Evolutionary conservation across 2,113 vertebrate species (phyloP).

Genomic region (Strix uralensis): DNA sequence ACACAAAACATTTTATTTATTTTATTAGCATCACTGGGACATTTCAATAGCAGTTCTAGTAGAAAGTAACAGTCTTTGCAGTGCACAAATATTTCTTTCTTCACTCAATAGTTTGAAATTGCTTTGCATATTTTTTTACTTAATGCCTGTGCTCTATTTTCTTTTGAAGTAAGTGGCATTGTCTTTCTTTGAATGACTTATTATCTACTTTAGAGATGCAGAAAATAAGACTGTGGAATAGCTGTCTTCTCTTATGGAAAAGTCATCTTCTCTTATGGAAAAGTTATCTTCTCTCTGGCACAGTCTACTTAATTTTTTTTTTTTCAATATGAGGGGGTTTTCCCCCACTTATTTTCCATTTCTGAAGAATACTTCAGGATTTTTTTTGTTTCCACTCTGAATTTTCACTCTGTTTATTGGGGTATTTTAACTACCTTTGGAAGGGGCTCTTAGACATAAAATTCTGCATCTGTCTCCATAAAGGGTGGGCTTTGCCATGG

Average conservation of each 20-base stretch:
- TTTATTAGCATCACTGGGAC: neutral
- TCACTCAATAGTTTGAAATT: neutral
- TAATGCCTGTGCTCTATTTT: neutral
- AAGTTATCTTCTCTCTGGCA: neutral
- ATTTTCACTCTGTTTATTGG: neutral
- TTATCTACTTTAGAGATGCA: neutral
- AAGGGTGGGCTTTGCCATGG: neutral
- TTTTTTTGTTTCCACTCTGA: neutral
- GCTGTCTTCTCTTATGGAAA: no score
- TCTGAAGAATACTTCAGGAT: neutral
- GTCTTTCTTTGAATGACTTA: neutral
- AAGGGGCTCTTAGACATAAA: neutral
- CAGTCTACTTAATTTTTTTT: neutral
- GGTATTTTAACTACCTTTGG: neutral
- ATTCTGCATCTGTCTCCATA: neutral
- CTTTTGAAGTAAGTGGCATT: neutral
- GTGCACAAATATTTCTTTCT: neutral
- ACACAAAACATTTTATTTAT: neutral
- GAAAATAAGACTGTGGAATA: neutral
- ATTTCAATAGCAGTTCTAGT: neutral
- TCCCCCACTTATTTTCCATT: neutral
- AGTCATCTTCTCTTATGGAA: neutral
- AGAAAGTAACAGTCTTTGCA: neutral
- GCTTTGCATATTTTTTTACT: neutral
- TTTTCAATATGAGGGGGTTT: neutral